A percentile compares a stretch with the other conserved stretches of the same genome.
These are phyloP conservation scores for Caenorhabditis panamensis DNA, from an alignment of 2,888 invertebrate genomes.

Conservation along the genomic window DNA sequence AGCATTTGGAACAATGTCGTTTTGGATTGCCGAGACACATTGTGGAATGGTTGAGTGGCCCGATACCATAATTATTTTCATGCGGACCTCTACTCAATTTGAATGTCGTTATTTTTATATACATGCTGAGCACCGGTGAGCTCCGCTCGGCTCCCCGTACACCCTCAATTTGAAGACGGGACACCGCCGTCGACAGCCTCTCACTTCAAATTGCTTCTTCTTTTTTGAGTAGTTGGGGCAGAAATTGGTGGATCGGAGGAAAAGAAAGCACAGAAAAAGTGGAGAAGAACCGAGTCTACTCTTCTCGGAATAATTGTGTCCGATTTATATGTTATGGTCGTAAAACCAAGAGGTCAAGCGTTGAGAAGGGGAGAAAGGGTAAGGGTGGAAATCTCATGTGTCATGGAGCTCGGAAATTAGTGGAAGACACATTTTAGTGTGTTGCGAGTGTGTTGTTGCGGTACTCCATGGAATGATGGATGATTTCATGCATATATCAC, in stretches of 20 bases:
- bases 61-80: conserved; percentile 46
- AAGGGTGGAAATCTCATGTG: conserved; percentile 10
- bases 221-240: conserved; percentile 9
- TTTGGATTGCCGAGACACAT: conserved; percentile 8
- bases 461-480: conserved; percentile 54
- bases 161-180: conserved; percentile 52
- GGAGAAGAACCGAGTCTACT: background rate
- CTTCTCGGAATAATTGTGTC: background rate
- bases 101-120: conserved; percentile 58
- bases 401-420: conserved; percentile 36
- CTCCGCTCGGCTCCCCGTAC: conserved; percentile 8
- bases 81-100: conserved; percentile 20
- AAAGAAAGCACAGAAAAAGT: background rate
- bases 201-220: conserved; percentile 54
- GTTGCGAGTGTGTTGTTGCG: conserved; percentile 34
- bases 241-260: background rate
- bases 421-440: conserved; percentile 44
- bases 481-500: conserved; percentile 61
- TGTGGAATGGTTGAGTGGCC: conserved; percentile 9
- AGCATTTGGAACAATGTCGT: background rate
- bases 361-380: background rate
- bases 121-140: conserved; percentile 45
- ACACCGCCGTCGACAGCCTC: conserved; percentile 27
- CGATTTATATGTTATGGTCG: conserved; percentile 15
- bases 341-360: conserved; percentile 11